Evolutionary conservation across 1,140 invertebrate species (phyloP).

Genomic region (Meteorus sp.): DNA sequence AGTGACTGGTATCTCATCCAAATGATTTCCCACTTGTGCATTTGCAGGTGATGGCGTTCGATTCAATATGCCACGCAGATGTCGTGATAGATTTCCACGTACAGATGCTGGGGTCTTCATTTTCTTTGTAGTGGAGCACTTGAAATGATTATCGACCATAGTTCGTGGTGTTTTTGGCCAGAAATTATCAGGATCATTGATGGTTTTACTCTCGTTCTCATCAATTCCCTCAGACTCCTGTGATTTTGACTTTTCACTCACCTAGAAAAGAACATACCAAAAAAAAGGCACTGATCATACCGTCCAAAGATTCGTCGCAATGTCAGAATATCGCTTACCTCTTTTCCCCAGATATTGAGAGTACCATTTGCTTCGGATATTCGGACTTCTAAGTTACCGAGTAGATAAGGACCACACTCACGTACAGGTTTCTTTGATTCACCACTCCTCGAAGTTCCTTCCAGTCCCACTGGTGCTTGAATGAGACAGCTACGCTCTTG

Average conservation of each 20-base stretch:
- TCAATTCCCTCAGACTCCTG: constrained; percentile 33
- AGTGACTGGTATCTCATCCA: constrained; percentile 4
- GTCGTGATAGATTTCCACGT: constrained; percentile 24
- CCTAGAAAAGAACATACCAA: constrained; percentile 22
- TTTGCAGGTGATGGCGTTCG: constrained; percentile 6
- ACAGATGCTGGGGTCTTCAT: constrained; percentile 23
- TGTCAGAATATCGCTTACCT: constrained; percentile 32
- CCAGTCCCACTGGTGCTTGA: constrained; percentile 33
- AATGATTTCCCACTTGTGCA: background rate
- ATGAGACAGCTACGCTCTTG: constrained; percentile 52
- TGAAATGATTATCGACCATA: constrained; percentile 28
- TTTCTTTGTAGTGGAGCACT: constrained; percentile 43
- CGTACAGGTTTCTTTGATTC: constrained; percentile 31
- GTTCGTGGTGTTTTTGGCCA: constrained; percentile 38
- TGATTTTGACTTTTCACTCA: constrained; percentile 26
- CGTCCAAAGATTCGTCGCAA: background rate
- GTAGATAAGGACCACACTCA: constrained; percentile 52
- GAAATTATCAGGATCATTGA: constrained; percentile 9
- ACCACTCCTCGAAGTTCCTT: constrained; percentile 35
- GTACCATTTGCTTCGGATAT: constrained; percentile 56
- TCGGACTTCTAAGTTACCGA: constrained; percentile 54
- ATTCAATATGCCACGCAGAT: constrained; percentile 17
- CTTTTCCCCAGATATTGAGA: constrained; percentile 56
- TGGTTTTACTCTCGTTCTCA: constrained; percentile 24
- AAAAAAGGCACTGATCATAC: background rate